Base-by-base conservation (phyloP, 2,113 vertebrate species). In the Dicaeum eximium region DNA sequence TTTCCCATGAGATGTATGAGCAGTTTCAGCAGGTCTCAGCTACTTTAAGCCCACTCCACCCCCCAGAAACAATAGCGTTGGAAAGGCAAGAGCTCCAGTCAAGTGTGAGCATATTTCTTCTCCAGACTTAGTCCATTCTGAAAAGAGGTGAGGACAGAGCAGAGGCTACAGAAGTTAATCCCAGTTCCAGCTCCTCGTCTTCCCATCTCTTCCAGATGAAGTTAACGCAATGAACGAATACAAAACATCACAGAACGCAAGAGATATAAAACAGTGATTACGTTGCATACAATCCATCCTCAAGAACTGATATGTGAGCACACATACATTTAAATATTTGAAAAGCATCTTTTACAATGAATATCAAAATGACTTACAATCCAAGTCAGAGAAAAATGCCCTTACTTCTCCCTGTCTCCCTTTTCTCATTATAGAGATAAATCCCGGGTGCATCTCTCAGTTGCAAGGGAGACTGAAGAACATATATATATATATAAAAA, bases 401-500 rank as follows among this genome's bases (percentile, higher is more conserved):
- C 96, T 88, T 81, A 93, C 28, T 62, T 96, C 91, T 98, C 96
- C 94, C 97, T 97, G 96, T 97, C 97, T 98, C 96, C 97, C 97
- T 98, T 98, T 98, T 97, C 97, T 98, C 98, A 98, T 98, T 98
- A 98, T 92, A 91, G 91, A 98, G 97, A 98, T 97, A 98, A 98
- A 98, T 97, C 96, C 97, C 88, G 28, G 75, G 78, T 93, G 97
- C 64, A 30, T 90, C 80, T 96, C 73, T 92, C 92, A 87, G 97
- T 92, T 97, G 93, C 78, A 95, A 94, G 61, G 51, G 92, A 92
- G 51, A 86, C 71, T 78, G 83, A 80, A 81, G 81, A 88, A 96
- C 88, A 86, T 73, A 86, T 93, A 93, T 77, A 77, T 11, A 78
- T 73, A 86, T 93, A 93, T 77, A 77, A 10, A 78, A 9, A 86